A percentile compares a stretch with the other conserved stretches of the same genome.
Evolutionary conservation across 2,888 invertebrate species (phyloP).

Genomic region (Thymelicus sylvestris): DNA sequence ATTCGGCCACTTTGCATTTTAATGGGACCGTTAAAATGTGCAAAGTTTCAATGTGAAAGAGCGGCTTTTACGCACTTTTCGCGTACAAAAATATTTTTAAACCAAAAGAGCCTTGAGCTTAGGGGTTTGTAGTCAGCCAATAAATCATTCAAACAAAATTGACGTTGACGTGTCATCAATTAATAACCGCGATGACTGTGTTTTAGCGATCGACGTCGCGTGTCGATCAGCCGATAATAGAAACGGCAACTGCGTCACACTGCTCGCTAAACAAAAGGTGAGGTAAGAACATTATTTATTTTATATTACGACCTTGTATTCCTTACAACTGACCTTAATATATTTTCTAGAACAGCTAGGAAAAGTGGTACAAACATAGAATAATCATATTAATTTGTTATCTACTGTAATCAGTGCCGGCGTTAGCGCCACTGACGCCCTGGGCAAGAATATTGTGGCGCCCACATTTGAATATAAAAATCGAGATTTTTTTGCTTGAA

Average conservation of each 20-base stretch:
- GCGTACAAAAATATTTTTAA: too few relatives aligned
- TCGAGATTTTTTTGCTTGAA: too few relatives aligned
- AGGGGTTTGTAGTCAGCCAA: too few relatives aligned
- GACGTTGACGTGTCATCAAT: conserved; percentile 20
- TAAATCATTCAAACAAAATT: neutral
- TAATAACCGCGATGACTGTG: conserved; percentile 13
- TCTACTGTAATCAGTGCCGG: too few relatives aligned
- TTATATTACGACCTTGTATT: neutral
- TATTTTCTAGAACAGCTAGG: neutral
- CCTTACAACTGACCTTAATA: neutral
- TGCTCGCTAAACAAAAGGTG: neutral
- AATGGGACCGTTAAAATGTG: too few relatives aligned
- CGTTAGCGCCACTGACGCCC: too few relatives aligned
- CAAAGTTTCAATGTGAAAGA: too few relatives aligned
- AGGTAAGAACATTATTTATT: neutral
- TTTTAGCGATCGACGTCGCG: conserved; percentile 17
- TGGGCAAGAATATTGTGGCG: too few relatives aligned
- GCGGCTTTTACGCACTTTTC: too few relatives aligned
- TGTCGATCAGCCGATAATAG: conserved; percentile 20
- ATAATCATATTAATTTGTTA: neutral
- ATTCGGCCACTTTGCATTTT: too few relatives aligned
- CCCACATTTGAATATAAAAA: too few relatives aligned
- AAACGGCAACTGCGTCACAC: conserved; percentile 10
- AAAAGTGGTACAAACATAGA: neutral
- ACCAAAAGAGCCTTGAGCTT: too few relatives aligned